Evolutionary conservation across 2,113 vertebrate genomes (phyloP).

Genomic region (Erythrocercus mccallii): DNA sequence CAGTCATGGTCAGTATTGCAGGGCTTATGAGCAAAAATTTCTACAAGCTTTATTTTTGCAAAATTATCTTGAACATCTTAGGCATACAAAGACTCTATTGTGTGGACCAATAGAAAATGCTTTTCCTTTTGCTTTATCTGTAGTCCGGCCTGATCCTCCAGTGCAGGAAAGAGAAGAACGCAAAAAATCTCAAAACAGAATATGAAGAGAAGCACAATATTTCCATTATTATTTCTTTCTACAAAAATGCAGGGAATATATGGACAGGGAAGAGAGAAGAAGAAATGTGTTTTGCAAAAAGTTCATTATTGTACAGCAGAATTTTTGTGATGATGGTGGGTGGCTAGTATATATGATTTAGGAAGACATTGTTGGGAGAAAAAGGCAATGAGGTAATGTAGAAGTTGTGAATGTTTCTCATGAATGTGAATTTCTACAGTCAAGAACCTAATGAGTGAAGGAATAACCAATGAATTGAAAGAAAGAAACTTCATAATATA

Average conservation of each 20-base stretch:
- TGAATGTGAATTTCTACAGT: not conserved
- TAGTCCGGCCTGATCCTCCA: not conserved
- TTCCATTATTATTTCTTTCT: not conserved
- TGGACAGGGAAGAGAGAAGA: not conserved
- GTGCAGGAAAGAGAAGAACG: not conserved
- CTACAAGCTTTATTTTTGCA: not conserved
- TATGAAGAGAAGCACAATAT: not conserved
- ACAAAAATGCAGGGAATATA: not conserved
- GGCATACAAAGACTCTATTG: not conserved
- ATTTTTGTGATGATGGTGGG: not conserved
- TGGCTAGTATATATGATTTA: not conserved
- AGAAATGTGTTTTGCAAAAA: not conserved
- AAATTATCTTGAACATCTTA: not conserved
- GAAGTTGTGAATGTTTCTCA: not conserved
- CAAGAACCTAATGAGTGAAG: not conserved
- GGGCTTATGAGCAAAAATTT: not conserved
- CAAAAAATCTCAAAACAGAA: not conserved
- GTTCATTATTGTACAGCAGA: not conserved
- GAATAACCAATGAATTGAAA: not conserved
- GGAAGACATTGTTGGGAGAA: not conserved
- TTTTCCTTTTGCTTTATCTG: not conserved
- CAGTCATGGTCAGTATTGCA: rapidly evolving
- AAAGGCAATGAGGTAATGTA: not conserved
- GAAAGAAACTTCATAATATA: not conserved
- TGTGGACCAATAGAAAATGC: not conserved